A percentile compares a stretch with the other conserved stretches of the same genome.
These are phyloP conservation scores for Pseudorectes ferrugineus DNA, from an alignment of 2,113 vertebrate genomes.

Conservation along the genomic window DNA sequence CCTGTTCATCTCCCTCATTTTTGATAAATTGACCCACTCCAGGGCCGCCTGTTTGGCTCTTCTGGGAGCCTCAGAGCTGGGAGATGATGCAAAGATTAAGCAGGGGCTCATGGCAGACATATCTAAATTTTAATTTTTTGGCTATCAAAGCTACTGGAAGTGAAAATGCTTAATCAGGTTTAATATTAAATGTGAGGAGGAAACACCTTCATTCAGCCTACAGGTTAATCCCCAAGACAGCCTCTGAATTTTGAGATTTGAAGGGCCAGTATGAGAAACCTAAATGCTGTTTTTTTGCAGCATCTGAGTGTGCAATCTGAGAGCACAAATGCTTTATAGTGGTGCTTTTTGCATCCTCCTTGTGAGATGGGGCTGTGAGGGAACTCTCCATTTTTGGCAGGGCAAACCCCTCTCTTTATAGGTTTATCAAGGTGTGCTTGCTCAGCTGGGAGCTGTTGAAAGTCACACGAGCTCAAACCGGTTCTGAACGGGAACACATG, in stretches of 20 bases:
- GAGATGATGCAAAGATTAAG: accelerated
- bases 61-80: neutral
- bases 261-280: neutral
- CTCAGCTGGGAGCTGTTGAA: constrained; percentile 39
- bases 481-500: neutral
- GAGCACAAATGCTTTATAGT: neutral
- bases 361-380: constrained; percentile 1
- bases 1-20: accelerated
- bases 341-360: neutral
- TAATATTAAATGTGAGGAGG: neutral
- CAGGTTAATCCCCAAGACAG: neutral
- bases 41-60: neutral
- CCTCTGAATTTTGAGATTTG: neutral
- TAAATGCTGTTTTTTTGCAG: neutral
- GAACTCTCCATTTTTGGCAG: neutral
- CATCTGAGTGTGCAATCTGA: neutral
- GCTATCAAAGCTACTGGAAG: neutral
- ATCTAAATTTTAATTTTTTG: neutral
- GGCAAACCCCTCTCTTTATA: neutral
- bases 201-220: neutral
- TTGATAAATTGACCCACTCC: accelerated
- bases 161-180: neutral
- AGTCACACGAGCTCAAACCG: neutral
- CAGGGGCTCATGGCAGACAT: accelerated
- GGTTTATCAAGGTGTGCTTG: constrained; percentile 32